These are phyloP conservation scores for Amiota communis DNA, from an alignment of 2,888 invertebrate genomes.

Conservation along the genomic window DNA sequence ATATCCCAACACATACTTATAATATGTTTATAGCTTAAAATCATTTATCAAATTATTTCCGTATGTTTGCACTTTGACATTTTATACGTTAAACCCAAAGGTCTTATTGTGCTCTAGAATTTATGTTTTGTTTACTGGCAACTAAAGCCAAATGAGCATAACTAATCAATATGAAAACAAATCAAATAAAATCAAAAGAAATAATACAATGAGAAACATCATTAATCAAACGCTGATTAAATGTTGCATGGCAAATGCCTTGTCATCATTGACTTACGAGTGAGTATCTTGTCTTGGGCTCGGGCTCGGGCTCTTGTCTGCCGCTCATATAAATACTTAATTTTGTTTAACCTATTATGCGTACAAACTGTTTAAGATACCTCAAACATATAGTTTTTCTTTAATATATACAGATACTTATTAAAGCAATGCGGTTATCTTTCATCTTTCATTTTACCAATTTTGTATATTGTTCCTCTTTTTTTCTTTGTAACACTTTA, in stretches of 20 bases:
- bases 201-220: neutral
- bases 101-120: too few relatives aligned
- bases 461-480: neutral
- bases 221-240: constrained; percentile 34
- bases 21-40: too few relatives aligned
- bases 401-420: too few relatives aligned
- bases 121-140: neutral
- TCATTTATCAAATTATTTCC: too few relatives aligned
- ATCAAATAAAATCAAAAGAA: too few relatives aligned
- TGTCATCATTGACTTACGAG: constrained; percentile 33
- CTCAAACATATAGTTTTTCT: neutral
- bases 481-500: neutral
- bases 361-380: constrained; percentile 23
- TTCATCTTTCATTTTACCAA: neutral
- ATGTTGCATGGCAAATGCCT: constrained; percentile 32
- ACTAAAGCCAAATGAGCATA: neutral
- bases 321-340: too few relatives aligned
- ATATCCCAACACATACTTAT: too few relatives aligned
- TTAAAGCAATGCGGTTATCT: constrained; percentile 4
- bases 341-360: neutral
- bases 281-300: constrained; percentile 15
- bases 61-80: too few relatives aligned
- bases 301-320: too few relatives aligned
- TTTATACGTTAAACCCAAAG: too few relatives aligned
- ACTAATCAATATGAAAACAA: neutral